A percentile compares a stretch with the other conserved stretches of the same genome.
Conservation (phyloP, 2,888 invertebrate species). For the Macrophya annulata region DNA sequence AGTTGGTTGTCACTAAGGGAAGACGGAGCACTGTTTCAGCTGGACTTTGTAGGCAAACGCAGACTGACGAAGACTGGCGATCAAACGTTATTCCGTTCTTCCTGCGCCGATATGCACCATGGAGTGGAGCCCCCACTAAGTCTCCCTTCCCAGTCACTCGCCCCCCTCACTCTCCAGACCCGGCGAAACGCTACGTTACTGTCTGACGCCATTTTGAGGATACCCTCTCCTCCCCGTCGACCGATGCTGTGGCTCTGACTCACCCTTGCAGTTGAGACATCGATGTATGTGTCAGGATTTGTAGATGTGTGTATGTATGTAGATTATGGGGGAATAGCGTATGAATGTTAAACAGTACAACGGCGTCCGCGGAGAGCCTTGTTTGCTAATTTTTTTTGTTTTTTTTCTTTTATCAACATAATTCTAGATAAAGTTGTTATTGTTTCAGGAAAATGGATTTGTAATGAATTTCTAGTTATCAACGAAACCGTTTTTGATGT, state of each 20-base stretch:
- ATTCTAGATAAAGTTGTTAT: not conserved
- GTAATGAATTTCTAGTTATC: not conserved
- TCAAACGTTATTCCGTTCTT: constrained; percentile 45
- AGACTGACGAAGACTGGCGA: constrained; percentile 46
- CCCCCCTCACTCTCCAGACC: not conserved
- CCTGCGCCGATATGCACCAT: constrained; percentile 52
- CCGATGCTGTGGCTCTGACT: constrained; percentile 37
- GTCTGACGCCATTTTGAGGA: constrained; percentile 52
- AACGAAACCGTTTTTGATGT: not conserved
- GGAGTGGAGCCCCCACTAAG: constrained; percentile 33
- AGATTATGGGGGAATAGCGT: not conserved
- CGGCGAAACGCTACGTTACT: not conserved
- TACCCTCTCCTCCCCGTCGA: not conserved
- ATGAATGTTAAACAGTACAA: constrained; percentile 3
- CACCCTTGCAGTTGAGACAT: constrained; percentile 45
- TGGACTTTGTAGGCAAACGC: constrained; percentile 38
- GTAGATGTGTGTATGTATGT: not conserved
- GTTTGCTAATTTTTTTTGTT: constrained; percentile 8
- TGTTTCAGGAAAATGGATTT: not conserved
- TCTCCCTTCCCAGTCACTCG: constrained; percentile 31
- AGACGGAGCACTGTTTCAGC: constrained; percentile 31
- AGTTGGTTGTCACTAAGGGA: constrained; percentile 61
- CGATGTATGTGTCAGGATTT: not conserved
- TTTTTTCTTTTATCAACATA: not conserved
- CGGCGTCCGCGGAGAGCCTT: constrained; percentile 5